Conservation (phyloP, 35 echinoderm and acorn worm genomes). For the Chiridota heheva region DNA sequence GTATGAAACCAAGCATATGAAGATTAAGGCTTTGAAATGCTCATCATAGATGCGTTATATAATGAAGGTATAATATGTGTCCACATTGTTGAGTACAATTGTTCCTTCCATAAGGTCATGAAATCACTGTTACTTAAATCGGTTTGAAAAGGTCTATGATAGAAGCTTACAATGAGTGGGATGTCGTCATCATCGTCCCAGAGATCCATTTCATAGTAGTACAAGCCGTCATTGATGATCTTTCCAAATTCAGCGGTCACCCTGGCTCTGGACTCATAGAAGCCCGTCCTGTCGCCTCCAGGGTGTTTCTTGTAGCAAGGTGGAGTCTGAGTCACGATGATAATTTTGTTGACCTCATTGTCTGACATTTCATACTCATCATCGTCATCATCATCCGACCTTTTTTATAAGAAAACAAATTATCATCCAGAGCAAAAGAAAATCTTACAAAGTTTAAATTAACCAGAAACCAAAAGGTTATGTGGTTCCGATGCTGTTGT, state of each 20-base stretch:
- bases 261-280: slow-evolving; percentile 82
- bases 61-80: too few relatives aligned
- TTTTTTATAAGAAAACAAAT: not conserved
- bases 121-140: too few relatives aligned
- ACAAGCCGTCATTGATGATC: slow-evolving; percentile 92
- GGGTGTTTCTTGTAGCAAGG: slow-evolving; percentile 94
- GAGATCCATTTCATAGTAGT: slow-evolving; percentile 94
- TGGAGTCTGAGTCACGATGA: slow-evolving; percentile 97
- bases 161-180: too few relatives aligned
- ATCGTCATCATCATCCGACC: slow-evolving; percentile 82
- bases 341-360: slow-evolving; percentile 96
- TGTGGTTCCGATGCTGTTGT: too few relatives aligned
- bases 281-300: slow-evolving; percentile 83
- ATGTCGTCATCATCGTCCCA: slow-evolving; percentile 76
- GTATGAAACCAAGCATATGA: too few relatives aligned
- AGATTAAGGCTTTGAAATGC: too few relatives aligned
- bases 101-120: too few relatives aligned
- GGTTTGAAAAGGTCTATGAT: too few relatives aligned
- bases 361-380: slow-evolving; percentile 93
- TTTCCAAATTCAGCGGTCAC: slow-evolving; percentile 86
- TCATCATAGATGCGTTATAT: too few relatives aligned
- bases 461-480: too few relatives aligned
- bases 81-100: too few relatives aligned
- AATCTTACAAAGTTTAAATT: not conserved
- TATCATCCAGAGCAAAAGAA: not conserved